Conservation (phyloP, 2,888 invertebrate genomes). For the Lasioglossum vierecki region DNA sequence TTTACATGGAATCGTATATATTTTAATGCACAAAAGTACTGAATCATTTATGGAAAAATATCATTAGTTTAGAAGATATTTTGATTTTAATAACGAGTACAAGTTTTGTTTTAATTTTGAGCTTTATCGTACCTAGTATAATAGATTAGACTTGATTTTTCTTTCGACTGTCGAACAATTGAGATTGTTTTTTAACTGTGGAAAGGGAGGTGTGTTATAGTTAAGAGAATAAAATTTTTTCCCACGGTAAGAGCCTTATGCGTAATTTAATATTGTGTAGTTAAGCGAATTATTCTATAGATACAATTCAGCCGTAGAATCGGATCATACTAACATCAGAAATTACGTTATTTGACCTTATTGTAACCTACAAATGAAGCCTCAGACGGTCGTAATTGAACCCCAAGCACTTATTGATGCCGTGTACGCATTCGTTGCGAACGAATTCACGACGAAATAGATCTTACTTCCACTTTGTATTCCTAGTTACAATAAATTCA, state of each 20-base stretch:
- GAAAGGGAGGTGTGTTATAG: background rate
- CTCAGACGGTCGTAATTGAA: constrained; percentile 56
- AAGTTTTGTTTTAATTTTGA: too few relatives aligned
- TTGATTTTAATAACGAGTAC: too few relatives aligned
- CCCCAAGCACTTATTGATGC: constrained; percentile 18
- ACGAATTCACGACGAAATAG: background rate
- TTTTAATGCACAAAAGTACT: too few relatives aligned
- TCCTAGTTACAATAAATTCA: background rate
- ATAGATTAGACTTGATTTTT: too few relatives aligned
- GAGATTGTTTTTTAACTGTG: background rate
- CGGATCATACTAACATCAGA: background rate
- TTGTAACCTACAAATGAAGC: constrained; percentile 46
- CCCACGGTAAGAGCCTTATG: background rate
- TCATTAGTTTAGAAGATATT: too few relatives aligned
- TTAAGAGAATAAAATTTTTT: background rate
- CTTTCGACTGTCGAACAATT: background rate
- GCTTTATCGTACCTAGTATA: too few relatives aligned
- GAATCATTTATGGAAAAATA: too few relatives aligned
- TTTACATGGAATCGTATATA: too few relatives aligned
- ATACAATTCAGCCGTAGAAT: background rate
- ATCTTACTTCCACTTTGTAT: background rate
- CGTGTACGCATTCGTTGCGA: background rate
- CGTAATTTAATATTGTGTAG: background rate
- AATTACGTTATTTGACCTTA: constrained; percentile 45
- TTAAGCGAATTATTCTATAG: constrained; percentile 4